Conservation (phyloP, 2,113 vertebrate species). For the Dicentrarchus labrax region DNA sequence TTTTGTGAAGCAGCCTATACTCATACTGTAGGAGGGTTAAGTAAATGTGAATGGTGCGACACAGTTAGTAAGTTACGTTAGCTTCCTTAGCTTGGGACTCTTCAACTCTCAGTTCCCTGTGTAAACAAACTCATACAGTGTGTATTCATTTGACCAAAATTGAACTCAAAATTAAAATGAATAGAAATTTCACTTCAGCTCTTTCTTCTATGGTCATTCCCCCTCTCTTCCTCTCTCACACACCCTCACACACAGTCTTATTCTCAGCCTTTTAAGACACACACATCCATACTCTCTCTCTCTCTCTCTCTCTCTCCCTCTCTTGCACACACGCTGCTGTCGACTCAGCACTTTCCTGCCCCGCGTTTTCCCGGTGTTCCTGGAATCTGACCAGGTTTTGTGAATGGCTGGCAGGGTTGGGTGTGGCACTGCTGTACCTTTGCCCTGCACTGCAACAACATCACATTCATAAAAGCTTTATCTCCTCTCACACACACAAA, state of each 20-base stretch:
- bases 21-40: too few relatives aligned
- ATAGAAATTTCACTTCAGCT: too few relatives aligned
- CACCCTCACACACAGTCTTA: background rate
- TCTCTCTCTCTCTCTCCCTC: background rate
- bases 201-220: too few relatives aligned
- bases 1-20: too few relatives aligned
- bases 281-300: background rate
- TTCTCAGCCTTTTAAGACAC: background rate
- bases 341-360: conserved; percentile 17
- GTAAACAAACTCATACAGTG: too few relatives aligned
- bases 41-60: too few relatives aligned
- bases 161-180: too few relatives aligned
- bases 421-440: conserved; percentile 58
- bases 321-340: background rate
- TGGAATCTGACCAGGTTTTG: conserved; percentile 26
- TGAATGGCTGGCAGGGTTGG: conserved; percentile 40
- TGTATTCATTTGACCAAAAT: too few relatives aligned
- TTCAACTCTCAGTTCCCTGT: too few relatives aligned
- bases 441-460: conserved; percentile 36
- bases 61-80: too few relatives aligned
- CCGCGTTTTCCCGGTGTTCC: background rate
- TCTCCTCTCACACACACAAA: conserved; percentile 34
- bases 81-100: too few relatives aligned
- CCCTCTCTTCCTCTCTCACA: background rate
- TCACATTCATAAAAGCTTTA: conserved; percentile 34